Evolutionary conservation across 2,888 invertebrate genomes (phyloP).

Genomic region (Eupithecia tripunctaria): DNA sequence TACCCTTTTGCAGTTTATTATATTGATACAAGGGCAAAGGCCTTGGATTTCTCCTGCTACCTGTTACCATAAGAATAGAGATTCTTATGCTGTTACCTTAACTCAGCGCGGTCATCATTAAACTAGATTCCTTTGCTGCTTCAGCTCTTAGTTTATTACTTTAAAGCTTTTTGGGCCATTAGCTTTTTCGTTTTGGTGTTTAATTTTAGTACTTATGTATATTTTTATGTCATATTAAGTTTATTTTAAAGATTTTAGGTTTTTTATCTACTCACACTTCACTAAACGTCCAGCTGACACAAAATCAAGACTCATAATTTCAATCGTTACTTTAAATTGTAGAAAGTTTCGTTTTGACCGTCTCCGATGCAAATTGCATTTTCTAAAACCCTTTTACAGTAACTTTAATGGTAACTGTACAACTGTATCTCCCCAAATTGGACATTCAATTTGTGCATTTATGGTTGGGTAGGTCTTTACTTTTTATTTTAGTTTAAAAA

Average conservation of each 20-base stretch:
- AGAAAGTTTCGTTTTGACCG: conserved; percentile 29
- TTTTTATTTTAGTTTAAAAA: conserved; percentile 8
- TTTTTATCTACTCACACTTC: background rate
- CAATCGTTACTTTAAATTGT: conserved; percentile 19
- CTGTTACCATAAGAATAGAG: background rate
- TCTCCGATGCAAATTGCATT: conserved; percentile 31
- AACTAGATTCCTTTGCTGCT: no score
- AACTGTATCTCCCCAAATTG: conserved; percentile 26
- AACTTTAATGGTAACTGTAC: conserved; percentile 29
- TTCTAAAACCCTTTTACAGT: conserved; percentile 35
- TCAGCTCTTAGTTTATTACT: background rate
- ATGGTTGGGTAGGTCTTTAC: conserved; percentile 5
- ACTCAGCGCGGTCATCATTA: background rate
- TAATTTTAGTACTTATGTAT: background rate
- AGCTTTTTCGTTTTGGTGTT: background rate
- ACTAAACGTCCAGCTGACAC: background rate
- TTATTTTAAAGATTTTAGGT: background rate
- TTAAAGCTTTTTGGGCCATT: background rate
- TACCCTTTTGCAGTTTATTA: background rate
- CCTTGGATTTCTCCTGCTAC: conserved; percentile 7
- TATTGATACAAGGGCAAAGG: conserved; percentile 6
- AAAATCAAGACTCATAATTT: background rate
- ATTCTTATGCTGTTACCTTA: no score
- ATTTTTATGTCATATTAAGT: background rate
- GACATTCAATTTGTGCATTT: conserved; percentile 20